Evolutionary conservation across 1,140 invertebrate species (phyloP).

Genomic region (Drosophila serrata): DNA sequence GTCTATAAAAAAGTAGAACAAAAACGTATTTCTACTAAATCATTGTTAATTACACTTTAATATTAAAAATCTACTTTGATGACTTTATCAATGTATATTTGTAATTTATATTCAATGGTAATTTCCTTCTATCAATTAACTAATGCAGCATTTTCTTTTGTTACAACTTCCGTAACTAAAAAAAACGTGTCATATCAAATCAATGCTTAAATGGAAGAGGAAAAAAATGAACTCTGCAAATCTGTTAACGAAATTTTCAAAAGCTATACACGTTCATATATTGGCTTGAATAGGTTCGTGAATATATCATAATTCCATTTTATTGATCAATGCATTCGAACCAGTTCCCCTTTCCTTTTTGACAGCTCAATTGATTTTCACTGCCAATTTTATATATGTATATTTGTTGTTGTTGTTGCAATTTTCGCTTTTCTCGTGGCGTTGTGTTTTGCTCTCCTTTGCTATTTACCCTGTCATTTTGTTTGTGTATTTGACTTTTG

Average conservation of each 20-base stretch:
- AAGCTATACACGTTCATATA: background rate
- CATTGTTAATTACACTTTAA: background rate
- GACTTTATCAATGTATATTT: background rate
- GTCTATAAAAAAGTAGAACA: no score
- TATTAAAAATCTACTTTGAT: background rate
- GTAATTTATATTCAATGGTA: background rate
- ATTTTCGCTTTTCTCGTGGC: constrained; percentile 37
- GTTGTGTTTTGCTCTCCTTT: constrained; percentile 26
- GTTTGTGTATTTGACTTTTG: constrained; percentile 73
- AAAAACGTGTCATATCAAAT: background rate
- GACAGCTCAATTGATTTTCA: constrained; percentile 44
- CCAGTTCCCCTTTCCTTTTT: constrained; percentile 9
- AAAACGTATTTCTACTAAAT: no score
- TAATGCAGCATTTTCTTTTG: background rate
- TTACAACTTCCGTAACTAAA: background rate
- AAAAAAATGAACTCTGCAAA: background rate
- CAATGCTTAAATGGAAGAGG: background rate
- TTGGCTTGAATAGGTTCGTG: constrained; percentile 1
- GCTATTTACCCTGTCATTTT: constrained; percentile 68
- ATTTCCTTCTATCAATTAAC: background rate
- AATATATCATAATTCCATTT: constrained; percentile 40
- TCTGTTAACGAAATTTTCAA: background rate
- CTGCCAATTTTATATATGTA: constrained; percentile 12
- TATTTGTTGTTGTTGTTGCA: constrained; percentile 16
- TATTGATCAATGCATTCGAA: constrained; percentile 33